These are phyloP conservation scores for Pseudorhiza aurosa DNA, from an alignment of 30 jellyfish, hydroid and myxozoan genomes.

Conservation along the genomic window DNA sequence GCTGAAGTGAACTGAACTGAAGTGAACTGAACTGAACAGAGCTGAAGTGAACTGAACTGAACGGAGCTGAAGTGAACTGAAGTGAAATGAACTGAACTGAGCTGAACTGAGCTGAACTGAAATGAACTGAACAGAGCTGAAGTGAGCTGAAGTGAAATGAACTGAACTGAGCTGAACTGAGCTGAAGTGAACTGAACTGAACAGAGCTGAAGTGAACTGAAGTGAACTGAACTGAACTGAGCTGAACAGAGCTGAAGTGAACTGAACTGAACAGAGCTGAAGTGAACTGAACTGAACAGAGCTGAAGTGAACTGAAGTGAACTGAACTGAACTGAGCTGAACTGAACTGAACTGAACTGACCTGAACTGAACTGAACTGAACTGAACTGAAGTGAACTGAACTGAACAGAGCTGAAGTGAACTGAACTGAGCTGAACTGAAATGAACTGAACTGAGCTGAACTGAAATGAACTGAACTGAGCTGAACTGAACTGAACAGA, in stretches of 20 bases:
- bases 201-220: slow-evolving; percentile 6
- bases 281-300: slow-evolving; percentile 6
- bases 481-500: slow-evolving; percentile 16
- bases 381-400: not conserved
- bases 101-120: slow-evolving; percentile 14
- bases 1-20: slow-evolving; percentile 4
- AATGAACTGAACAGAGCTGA: not conserved
- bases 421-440: not conserved
- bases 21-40: slow-evolving; percentile 6
- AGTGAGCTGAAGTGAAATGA: not conserved
- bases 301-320: slow-evolving; percentile 14
- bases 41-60: slow-evolving; percentile 8
- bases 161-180: slow-evolving; percentile 10
- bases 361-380: slow-evolving; percentile 3
- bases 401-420: not conserved
- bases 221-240: slow-evolving; percentile 10
- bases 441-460: slow-evolving; percentile 3
- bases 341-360: slow-evolving; percentile 14
- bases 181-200: slow-evolving; percentile 14
- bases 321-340: slow-evolving; percentile 18
- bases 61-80: slow-evolving; percentile 7
- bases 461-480: slow-evolving; percentile 9
- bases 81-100: slow-evolving; percentile 12
- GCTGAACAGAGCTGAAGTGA: not conserved
- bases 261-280: not conserved